Evolutionary conservation across 2,797 vertebrate genomes (phyloP).

Genomic region (Sebastes alutus): DNA sequence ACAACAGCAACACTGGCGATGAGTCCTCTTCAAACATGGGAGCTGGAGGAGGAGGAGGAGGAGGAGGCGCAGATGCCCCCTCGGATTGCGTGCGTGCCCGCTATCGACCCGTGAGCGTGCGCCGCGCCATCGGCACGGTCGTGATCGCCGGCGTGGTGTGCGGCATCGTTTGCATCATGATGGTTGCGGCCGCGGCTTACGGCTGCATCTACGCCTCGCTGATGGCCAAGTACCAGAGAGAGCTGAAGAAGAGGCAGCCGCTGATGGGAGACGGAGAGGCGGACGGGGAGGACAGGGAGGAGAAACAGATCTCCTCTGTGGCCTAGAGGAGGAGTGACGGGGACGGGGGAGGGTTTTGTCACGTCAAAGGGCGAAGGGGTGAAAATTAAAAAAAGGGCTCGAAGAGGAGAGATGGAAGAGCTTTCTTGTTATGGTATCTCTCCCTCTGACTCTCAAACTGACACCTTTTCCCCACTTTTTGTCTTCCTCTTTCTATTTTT

Average conservation of each 20-base stretch:
- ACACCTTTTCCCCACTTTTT: conserved; percentile 53
- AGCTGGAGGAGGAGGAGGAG: conserved; percentile 35
- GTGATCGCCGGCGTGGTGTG: conserved; percentile 97
- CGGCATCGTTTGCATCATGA: conserved; percentile 98
- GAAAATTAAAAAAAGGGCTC: conserved; percentile 67
- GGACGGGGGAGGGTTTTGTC: conserved; percentile 39
- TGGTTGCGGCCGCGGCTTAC: conserved; percentile 97
- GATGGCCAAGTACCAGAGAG: conserved; percentile 98
- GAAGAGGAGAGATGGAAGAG: conserved; percentile 60
- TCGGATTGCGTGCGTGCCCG: conserved; percentile 92
- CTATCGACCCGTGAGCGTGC: conserved; percentile 92
- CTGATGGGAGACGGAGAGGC: conserved; percentile 93
- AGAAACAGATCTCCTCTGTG: conserved; percentile 98
- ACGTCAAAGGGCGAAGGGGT: conserved; percentile 53
- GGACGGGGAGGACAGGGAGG: conserved; percentile 86
- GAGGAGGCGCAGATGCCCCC: conserved; percentile 72
- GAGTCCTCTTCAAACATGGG: conserved; percentile 54
- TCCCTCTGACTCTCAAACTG: conserved; percentile 51
- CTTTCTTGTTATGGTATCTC: conserved; percentile 46
- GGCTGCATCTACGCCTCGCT: conserved; percentile 98
- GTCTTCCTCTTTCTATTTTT: conserved; percentile 66
- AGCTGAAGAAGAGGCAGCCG: conserved; percentile 97
- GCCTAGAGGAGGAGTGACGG: conserved; percentile 82
- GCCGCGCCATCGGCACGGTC: conserved; percentile 96
- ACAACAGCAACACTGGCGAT: conserved; percentile 51